phyloP scores from a whole-genome alignment of 2,113 vertebrate species.

The Gallinago jamesoni region DNA sequence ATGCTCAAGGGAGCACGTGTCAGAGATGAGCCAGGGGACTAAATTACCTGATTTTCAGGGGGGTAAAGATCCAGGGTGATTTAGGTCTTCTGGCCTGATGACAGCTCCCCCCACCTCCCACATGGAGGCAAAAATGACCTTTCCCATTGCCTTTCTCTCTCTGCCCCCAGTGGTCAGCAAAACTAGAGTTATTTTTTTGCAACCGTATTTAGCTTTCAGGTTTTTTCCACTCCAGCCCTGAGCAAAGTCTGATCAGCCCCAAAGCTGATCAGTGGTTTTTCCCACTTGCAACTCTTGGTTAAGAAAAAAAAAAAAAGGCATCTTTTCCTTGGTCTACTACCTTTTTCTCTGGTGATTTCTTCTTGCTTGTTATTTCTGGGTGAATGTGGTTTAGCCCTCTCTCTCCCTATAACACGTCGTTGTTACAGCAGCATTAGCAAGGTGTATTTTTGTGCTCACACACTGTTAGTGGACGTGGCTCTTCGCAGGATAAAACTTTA shows the following conservation, averaged over 20 bases:
- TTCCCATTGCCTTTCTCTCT: neutral
- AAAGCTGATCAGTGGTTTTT: neutral
- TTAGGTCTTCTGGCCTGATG: neutral
- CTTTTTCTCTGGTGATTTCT: neutral
- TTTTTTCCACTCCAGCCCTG: neutral
- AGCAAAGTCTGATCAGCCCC: neutral
- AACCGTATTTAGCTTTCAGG: neutral
- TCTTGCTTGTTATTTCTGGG: neutral
- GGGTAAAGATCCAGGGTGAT: neutral
- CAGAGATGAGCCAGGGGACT: neutral
- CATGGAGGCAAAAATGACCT: neutral
- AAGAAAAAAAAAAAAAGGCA: neutral
- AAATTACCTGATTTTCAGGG: neutral
- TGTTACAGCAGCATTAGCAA: neutral
- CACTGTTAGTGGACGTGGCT: neutral
- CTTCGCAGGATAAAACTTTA: neutral
- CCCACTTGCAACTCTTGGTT: neutral
- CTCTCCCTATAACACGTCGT: neutral
- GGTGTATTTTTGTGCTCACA: neutral
- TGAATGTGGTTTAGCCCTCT: neutral
- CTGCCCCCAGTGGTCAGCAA: neutral
- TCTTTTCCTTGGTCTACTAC: neutral
- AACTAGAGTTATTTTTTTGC: neutral
- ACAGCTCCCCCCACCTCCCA: neutral
- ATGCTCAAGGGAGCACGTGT: neutral